These are phyloP conservation scores for Euzophera pinguis DNA, from an alignment of 2,888 invertebrate species.

Conservation along the genomic window DNA sequence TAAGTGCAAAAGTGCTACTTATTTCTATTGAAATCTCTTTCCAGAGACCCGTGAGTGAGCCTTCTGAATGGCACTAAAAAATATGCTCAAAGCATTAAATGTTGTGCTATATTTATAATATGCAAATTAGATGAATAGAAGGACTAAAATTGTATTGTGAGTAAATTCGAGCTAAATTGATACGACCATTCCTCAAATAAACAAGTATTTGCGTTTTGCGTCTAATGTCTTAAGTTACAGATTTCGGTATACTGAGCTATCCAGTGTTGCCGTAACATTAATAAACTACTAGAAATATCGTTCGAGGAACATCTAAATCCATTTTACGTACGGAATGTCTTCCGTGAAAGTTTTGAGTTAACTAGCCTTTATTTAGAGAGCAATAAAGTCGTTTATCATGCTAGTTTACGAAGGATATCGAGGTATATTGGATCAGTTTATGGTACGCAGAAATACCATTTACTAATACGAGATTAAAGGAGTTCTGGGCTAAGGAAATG, in stretches of 20 bases:
- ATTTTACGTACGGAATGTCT: slow-evolving; percentile 44
- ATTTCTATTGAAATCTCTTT: too few species aligned
- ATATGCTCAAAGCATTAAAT: too few species aligned
- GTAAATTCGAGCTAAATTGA: background rate
- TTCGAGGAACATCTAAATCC: slow-evolving; percentile 58
- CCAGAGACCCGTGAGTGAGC: too few species aligned
- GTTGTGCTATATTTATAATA: too few species aligned
- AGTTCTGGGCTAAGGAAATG: slow-evolving; percentile 25
- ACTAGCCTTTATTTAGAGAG: slow-evolving; percentile 23
- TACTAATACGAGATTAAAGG: slow-evolving; percentile 41
- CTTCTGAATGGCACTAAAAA: too few species aligned
- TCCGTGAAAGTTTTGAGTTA: slow-evolving; percentile 42
- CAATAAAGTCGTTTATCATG: slow-evolving; percentile 3
- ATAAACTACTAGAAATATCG: slow-evolving; percentile 35
- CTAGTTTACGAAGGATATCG: slow-evolving; percentile 16
- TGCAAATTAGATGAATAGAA: too few species aligned
- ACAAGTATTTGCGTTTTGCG: background rate
- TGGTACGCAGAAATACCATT: slow-evolving; percentile 35
- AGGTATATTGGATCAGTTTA: slow-evolving; percentile 33
- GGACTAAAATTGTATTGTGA: too few species aligned
- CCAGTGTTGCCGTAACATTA: slow-evolving; percentile 26
- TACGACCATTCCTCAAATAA: background rate
- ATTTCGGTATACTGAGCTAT: slow-evolving; percentile 11
- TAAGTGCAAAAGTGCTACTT: too few species aligned
- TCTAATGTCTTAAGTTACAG: background rate